Evolutionary conservation across 2,888 invertebrate species (phyloP).

Genomic region (Euzetes globulus): DNA sequence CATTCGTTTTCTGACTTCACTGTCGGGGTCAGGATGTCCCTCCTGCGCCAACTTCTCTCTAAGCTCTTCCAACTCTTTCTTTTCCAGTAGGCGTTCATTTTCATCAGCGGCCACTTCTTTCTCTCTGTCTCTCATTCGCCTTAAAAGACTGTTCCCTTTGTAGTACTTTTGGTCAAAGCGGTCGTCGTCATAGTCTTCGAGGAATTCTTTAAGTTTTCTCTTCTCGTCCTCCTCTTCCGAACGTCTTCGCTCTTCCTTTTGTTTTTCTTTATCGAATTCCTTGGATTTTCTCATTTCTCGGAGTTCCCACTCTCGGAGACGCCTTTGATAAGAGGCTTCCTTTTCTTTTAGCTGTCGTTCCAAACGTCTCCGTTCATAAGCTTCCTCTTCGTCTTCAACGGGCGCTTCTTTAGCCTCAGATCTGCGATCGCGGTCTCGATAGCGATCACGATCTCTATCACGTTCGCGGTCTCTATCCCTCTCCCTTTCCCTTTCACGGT

Average conservation of each 20-base stretch:
- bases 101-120: conserved; percentile 87
- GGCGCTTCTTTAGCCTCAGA: conserved; percentile 17
- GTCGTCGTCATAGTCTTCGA: conserved; percentile 98
- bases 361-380: conserved; percentile 75
- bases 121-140: conserved; percentile 82
- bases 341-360: conserved; percentile 89
- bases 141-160: conserved; percentile 75
- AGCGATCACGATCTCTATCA: conserved; percentile 38
- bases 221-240: conserved; percentile 83
- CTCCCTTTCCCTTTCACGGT: conserved; percentile 35
- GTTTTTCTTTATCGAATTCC: conserved; percentile 80
- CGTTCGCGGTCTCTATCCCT: conserved; percentile 36
- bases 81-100: conserved; percentile 79
- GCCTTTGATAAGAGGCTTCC: conserved; percentile 82
- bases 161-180: conserved; percentile 55
- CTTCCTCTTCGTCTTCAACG: conserved; percentile 59
- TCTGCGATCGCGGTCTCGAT: conserved; percentile 44
- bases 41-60: conserved; percentile 59
- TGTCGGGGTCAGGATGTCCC: conserved; percentile 52
- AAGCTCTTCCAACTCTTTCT: conserved; percentile 76
- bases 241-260: conserved; percentile 72
- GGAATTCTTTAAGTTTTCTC: conserved; percentile 86
- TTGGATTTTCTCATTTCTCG: conserved; percentile 80
- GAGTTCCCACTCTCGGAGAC: conserved; percentile 68
- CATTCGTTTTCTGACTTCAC: conserved; percentile 44